phyloP scores from a whole-genome alignment of 2,888 invertebrate genomes.

The Tetragonisca angustula region DNA sequence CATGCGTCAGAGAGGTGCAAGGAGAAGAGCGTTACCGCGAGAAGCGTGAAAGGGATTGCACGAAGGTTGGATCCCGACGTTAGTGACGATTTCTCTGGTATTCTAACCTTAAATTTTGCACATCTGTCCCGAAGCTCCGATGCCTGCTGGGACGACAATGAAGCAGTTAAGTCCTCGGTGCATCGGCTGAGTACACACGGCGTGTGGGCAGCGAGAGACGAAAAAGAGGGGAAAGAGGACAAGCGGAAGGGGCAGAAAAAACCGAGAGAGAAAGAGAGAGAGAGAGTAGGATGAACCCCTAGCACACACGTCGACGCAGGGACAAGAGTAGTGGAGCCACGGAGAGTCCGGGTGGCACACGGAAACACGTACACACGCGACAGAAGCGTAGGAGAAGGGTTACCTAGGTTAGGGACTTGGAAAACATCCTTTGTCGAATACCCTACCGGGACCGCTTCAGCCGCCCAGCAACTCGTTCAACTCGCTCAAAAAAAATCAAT shows the following conservation, averaged over 20 bases:
- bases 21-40: conserved; percentile 33
- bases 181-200: conserved; percentile 81
- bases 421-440: conserved; percentile 84
- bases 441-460: conserved; percentile 82
- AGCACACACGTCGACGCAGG: conserved; percentile 52
- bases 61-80: conserved; percentile 38
- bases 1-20: conserved; percentile 3
- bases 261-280: conserved; percentile 32
- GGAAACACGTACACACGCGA: conserved; percentile 69
- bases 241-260: conserved; percentile 34
- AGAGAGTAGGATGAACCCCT: conserved; percentile 66
- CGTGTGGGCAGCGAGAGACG: conserved; percentile 69
- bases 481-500: conserved; percentile 82
- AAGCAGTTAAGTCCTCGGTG: conserved; percentile 80
- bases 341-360: conserved; percentile 61
- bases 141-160: conserved; percentile 80
- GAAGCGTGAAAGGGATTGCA: conserved; percentile 37
- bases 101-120: conserved; percentile 79
- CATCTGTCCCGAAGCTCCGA: conserved; percentile 79
- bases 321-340: conserved; percentile 67
- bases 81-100: conserved; percentile 60
- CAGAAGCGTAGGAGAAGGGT: conserved; percentile 80
- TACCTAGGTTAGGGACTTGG: conserved; percentile 84
- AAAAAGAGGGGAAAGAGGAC: conserved; percentile 59
- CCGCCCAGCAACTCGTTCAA: conserved; percentile 82